Evolutionary conservation across 2,113 vertebrate genomes (phyloP), one percentile per base, ranked within the genome.

Genomic region (Muntiacus muntjak): DNA sequence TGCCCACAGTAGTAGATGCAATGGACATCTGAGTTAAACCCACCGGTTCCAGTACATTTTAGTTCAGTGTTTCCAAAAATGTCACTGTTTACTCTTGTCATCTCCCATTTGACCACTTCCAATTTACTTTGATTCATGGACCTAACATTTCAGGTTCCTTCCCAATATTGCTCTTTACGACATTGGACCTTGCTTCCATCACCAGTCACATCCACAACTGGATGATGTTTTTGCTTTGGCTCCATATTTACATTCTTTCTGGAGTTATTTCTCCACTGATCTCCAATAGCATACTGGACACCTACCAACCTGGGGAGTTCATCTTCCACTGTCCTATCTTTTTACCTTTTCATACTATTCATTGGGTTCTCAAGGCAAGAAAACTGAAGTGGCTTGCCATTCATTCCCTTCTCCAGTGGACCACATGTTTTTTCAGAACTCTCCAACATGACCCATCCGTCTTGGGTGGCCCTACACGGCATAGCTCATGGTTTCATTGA

Each of bases 51-150:
- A n/a, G 33, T 9, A 3, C 62, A 64, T 17, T 64, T 64, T 64
- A 9, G 7, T 19, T 64, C 33, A 1, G 30, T n/a, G 62, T 4
- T n/a, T 64, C 33, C 1, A 2, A 19, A 33, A 64, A 19, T 64
- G 33, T n/a, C 1, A 0, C n/a, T 0, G 16, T 64, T 64, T 8
- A n/a, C 62, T 2, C 62, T n/a, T 64, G 62, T 30, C 33, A n/a
- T 64, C 33, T 64, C 62, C 1, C 16, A 7, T 64, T 9, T 19
- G 16, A 19, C 30, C 62, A 64, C 62, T n/a, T 64, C 16, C 62
- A 64, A n/a, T 19, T n/a, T 64, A 3, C 33, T 30, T n/a, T n/a
- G 62, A 64, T 64, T 64, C 62, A 64, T 9, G 62, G 62, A 64
- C 62, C 30, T 64, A 2, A n/a, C 33, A 9, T 64, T 64, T 4